These are phyloP conservation scores for Alviniconcha marisindica DNA, from an alignment of 1,140 invertebrate genomes.

Conservation along the genomic window DNA sequence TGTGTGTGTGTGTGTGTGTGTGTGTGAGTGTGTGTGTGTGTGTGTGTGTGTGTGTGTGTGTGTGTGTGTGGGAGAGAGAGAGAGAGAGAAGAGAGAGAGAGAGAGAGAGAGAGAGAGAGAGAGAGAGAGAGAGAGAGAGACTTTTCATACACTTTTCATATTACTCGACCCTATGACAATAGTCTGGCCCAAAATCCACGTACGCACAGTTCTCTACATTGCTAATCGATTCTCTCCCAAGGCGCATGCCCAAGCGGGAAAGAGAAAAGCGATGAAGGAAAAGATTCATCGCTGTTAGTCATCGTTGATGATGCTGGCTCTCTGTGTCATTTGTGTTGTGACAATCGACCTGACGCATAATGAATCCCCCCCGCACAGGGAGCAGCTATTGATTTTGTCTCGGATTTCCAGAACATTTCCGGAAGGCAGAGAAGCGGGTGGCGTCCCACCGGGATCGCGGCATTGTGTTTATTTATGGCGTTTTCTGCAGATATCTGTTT, in stretches of 20 bases:
- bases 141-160: no score
- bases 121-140: no score
- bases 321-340: conserved; percentile 17
- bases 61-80: no score
- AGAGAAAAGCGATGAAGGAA: not conserved
- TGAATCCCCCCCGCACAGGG: conserved; percentile 14
- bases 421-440: conserved; percentile 9
- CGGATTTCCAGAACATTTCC: conserved; percentile 13
- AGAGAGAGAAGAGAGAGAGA: no score
- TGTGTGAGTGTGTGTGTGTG: not conserved
- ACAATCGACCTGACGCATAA: conserved; percentile 22
- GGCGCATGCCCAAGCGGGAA: no score
- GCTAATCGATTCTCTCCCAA: no score
- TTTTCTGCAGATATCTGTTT: not conserved
- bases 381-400: conserved; percentile 11
- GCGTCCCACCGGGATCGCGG: not conserved
- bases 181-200: no score
- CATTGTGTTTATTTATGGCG: not conserved
- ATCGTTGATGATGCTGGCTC: not conserved
- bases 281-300: conserved; percentile 14
- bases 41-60: not conserved
- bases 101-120: no score
- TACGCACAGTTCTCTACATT: no score
- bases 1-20: not conserved
- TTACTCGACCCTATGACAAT: no score